phyloP scores from a whole-genome alignment of 2,888 invertebrate species.

The Pseudococcus jackbeardsleyi region DNA sequence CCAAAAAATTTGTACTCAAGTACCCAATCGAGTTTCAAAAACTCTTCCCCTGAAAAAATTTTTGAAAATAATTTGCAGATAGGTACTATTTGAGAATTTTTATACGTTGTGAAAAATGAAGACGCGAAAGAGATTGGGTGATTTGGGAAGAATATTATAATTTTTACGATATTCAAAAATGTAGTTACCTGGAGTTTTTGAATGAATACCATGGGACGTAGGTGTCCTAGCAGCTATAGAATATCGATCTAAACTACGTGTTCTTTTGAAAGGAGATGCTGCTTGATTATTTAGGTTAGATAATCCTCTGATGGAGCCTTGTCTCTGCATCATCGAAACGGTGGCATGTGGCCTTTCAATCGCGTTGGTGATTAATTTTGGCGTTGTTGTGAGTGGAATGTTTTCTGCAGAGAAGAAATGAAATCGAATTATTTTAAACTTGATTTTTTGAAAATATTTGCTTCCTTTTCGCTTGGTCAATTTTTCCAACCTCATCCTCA shows the following conservation, averaged over 20 bases:
- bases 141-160: no score
- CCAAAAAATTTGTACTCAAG: no score
- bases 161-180: not conserved
- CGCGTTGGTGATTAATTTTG: slow-evolving; percentile 88
- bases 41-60: no score
- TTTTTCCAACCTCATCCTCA: no score
- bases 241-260: slow-evolving; percentile 71
- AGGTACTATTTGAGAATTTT: no score
- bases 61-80: no score
- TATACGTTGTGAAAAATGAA: no score
- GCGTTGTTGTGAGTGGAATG: slow-evolving; percentile 69
- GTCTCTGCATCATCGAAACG: slow-evolving; percentile 91
- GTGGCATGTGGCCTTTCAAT: slow-evolving; percentile 97
- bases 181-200: slow-evolving; percentile 71
- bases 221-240: slow-evolving; percentile 70
- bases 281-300: slow-evolving; percentile 79
- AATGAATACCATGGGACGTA: slow-evolving; percentile 70
- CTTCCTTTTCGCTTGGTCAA: no score
- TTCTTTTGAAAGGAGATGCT: slow-evolving; percentile 88
- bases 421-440: not conserved
- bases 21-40: no score
- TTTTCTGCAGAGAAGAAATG: slow-evolving; percentile 42
- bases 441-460: no score
- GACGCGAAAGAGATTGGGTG: no score
- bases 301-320: slow-evolving; percentile 95